A percentile compares a stretch with the other conserved stretches of the same genome.
Conservation (phyloP, 2,797 vertebrate genomes). For the Sparidentex hasta region DNA sequence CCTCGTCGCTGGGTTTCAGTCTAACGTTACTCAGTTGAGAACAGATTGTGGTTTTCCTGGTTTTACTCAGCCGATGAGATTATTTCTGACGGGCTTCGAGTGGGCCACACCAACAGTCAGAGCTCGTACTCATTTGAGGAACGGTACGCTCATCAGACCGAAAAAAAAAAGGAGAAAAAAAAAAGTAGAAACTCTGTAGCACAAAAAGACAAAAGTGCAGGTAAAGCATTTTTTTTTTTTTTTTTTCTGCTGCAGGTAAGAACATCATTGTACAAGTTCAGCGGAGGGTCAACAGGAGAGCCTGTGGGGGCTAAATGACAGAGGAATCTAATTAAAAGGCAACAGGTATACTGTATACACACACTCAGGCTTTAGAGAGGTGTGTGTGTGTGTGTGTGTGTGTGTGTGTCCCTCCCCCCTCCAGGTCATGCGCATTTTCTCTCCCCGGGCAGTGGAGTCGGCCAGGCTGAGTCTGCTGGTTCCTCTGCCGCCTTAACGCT, state of each 20-base stretch:
- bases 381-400: too few relatives aligned
- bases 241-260: slow-evolving; percentile 51
- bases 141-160: neutral
- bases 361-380: slow-evolving; percentile 5
- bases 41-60: slow-evolving; percentile 52
- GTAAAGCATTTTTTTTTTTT: too few relatives aligned
- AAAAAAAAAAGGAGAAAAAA: too few relatives aligned
- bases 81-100: slow-evolving; percentile 28
- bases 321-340: slow-evolving; percentile 77
- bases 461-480: slow-evolving; percentile 68
- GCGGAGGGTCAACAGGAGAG: slow-evolving; percentile 60
- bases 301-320: slow-evolving; percentile 61
- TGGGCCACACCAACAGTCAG: slow-evolving; percentile 32
- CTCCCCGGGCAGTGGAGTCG: slow-evolving; percentile 78
- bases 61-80: slow-evolving; percentile 59
- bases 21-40: slow-evolving; percentile 42
- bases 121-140: slow-evolving; percentile 32
- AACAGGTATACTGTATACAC: slow-evolving; percentile 51
- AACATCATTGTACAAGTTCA: slow-evolving; percentile 57
- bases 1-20: slow-evolving; percentile 59
- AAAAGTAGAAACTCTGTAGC: neutral
- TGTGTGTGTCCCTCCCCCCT: slow-evolving; percentile 41
- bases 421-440: slow-evolving; percentile 80
- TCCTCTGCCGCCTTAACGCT: slow-evolving; percentile 61
- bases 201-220: neutral